Evolutionary conservation across 2,113 vertebrate genomes (phyloP).

Genomic region (Rhineura floridana): DNA sequence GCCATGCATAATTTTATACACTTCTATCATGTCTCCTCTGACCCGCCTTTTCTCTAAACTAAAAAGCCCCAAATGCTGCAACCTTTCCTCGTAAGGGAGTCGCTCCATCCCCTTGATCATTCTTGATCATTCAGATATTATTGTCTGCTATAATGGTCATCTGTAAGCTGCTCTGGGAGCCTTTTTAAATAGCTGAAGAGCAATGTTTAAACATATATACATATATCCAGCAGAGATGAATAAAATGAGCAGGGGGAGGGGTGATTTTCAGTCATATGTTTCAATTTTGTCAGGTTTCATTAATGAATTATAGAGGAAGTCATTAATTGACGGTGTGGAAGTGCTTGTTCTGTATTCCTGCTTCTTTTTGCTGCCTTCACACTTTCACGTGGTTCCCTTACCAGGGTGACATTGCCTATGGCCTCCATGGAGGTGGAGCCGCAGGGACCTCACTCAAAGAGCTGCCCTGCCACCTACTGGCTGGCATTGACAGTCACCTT

Average conservation of each 20-base stretch:
- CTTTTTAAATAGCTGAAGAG: too few relatives aligned
- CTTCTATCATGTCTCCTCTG: too few relatives aligned
- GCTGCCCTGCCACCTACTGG: slow-evolving; percentile 68
- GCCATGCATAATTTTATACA: too few relatives aligned
- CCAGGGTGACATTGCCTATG: not conserved
- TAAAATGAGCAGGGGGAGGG: not conserved
- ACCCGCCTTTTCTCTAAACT: too few relatives aligned
- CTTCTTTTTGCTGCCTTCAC: not conserved
- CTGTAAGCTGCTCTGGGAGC: too few relatives aligned
- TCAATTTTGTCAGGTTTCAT: not conserved
- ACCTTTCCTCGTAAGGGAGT: too few relatives aligned
- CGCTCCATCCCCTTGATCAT: too few relatives aligned
- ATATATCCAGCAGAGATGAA: not conserved
- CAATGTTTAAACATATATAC: too few relatives aligned
- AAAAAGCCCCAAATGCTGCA: too few relatives aligned
- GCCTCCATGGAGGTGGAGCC: slow-evolving; percentile 16
- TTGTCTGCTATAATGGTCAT: not conserved
- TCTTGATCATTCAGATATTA: too few relatives aligned
- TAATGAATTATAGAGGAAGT: not conserved
- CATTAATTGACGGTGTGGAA: slow-evolving; percentile 5
- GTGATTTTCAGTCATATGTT: not conserved
- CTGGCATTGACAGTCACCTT: not conserved
- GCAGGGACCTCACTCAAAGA: slow-evolving; percentile 29
- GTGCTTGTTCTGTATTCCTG: not conserved
- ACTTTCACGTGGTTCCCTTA: not conserved